Conservation (phyloP, 2,888 invertebrate species). For the Nomada ferruginata region DNA sequence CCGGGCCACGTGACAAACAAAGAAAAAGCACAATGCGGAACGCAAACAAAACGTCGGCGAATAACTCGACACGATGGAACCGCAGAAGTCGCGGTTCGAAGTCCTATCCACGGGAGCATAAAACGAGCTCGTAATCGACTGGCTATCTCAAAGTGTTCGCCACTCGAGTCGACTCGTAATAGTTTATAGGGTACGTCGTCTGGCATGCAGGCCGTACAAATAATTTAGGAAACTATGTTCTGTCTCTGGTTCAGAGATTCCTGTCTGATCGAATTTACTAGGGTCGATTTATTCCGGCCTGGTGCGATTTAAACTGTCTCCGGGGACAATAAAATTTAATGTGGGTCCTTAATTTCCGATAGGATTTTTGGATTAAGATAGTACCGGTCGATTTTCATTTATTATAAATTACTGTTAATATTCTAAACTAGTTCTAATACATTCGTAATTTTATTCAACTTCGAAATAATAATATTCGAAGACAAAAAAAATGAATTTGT, state of each 20-base stretch:
- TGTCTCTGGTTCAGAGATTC: neutral
- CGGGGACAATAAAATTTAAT: too few relatives aligned
- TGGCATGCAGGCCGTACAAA: neutral
- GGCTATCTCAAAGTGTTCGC: slow-evolving; percentile 8
- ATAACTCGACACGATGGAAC: neutral
- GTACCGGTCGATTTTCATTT: too few relatives aligned
- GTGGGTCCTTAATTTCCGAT: too few relatives aligned
- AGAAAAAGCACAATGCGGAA: neutral
- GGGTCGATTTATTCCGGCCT: neutral
- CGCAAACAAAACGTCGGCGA: neutral
- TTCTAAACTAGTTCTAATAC: too few relatives aligned
- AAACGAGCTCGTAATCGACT: slow-evolving; percentile 38
- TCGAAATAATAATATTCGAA: too few relatives aligned
- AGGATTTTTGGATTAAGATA: too few relatives aligned
- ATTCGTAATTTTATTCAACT: too few relatives aligned
- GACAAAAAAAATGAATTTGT: too few relatives aligned
- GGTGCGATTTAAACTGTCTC: too few relatives aligned
- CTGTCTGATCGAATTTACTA: neutral
- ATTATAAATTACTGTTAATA: too few relatives aligned
- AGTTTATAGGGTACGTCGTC: slow-evolving; percentile 12
- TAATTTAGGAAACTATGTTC: slow-evolving; percentile 11
- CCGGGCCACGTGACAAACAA: neutral
- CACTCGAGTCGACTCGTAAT: neutral
- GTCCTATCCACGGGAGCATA: slow-evolving; percentile 15
- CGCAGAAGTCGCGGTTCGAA: slow-evolving; percentile 16